These are phyloP conservation scores for Halcyon leucocephala DNA, from an alignment of 2,797 vertebrate genomes.

Conservation along the genomic window DNA sequence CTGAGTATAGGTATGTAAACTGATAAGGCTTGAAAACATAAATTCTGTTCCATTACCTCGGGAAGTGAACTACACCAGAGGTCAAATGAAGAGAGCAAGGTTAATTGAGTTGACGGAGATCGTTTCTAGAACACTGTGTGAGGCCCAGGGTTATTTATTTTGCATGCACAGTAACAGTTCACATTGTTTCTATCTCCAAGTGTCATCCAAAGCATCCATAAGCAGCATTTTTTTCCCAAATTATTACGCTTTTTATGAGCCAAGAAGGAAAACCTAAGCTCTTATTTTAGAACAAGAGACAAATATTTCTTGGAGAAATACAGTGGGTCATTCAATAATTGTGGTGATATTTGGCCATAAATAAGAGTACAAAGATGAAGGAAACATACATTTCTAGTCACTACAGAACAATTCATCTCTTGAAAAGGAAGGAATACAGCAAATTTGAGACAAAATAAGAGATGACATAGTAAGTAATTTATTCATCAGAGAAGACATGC, in stretches of 20 bases:
- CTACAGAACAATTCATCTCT: background rate
- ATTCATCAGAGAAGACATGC: background rate
- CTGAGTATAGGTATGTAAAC: background rate
- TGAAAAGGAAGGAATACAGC: background rate
- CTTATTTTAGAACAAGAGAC: background rate
- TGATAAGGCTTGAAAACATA: conserved; percentile 35
- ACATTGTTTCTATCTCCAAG: background rate
- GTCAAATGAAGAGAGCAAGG: conserved; percentile 26
- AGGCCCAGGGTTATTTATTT: conserved; percentile 36
- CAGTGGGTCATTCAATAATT: background rate
- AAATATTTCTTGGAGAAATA: background rate
- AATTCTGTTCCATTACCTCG: conserved; percentile 39
- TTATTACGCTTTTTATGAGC: background rate
- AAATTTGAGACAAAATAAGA: background rate
- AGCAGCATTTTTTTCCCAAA: background rate
- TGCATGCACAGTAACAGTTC: background rate
- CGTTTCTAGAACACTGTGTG: background rate
- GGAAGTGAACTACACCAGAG: conserved; percentile 2
- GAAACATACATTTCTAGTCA: background rate
- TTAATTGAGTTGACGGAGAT: conserved; percentile 12
- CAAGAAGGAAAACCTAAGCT: conserved; percentile 2
- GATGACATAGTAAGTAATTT: background rate
- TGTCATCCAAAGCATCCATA: background rate
- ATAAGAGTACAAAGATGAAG: background rate
- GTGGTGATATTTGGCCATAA: background rate